Evolutionary conservation across 2,113 vertebrate species (phyloP).

Genomic region (Tetrax tetrax): DNA sequence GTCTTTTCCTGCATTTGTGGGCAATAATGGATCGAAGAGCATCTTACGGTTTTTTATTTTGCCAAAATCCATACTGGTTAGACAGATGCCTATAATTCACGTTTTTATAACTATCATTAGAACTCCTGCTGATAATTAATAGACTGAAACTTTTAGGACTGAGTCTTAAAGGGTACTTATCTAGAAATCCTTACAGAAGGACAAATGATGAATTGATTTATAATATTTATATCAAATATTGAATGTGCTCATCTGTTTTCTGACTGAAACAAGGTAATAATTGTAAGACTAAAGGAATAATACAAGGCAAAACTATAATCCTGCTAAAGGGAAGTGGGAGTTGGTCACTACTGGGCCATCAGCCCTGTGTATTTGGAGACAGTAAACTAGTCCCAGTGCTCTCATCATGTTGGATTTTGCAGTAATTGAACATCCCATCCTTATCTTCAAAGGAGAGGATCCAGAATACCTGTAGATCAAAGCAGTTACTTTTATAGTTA

Average conservation of each 20-base stretch:
- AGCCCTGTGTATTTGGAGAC: neutral
- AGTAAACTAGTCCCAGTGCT: neutral
- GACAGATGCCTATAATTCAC: constrained; percentile 9
- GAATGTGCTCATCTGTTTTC: neutral
- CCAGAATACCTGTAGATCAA: neutral
- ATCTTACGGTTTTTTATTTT: constrained; percentile 17
- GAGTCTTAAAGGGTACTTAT: neutral
- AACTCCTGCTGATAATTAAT: constrained; percentile 28
- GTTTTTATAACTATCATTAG: constrained; percentile 25
- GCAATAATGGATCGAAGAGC: constrained; percentile 54
- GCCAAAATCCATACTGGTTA: constrained; percentile 42
- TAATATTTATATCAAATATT: neutral
- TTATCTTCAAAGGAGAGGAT: neutral
- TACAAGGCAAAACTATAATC: neutral
- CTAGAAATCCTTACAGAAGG: neutral
- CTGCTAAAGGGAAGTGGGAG: neutral
- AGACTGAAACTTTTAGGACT: neutral
- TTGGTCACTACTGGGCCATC: neutral
- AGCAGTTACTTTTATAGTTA: neutral
- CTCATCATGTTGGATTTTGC: neutral
- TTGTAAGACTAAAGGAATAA: neutral
- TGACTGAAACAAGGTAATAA: neutral
- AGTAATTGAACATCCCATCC: neutral
- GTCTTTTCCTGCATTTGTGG: constrained; percentile 54
- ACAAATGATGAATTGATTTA: neutral